These are phyloP conservation scores for Cyprinodon variegatus DNA, from an alignment of 2,113 vertebrate species.

Conservation along the genomic window DNA sequence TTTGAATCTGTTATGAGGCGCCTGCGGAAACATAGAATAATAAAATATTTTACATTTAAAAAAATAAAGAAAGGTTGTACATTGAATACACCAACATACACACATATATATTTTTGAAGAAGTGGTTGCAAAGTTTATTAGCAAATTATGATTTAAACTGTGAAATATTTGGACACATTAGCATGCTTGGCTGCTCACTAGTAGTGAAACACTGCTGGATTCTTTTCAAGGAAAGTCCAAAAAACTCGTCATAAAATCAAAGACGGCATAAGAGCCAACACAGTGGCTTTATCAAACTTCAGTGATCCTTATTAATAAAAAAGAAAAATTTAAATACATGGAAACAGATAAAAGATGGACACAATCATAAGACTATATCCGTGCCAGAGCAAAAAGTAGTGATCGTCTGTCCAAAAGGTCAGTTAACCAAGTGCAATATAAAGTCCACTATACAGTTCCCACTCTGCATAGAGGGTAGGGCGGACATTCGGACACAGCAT, in stretches of 20 bases:
- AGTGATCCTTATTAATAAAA: neutral
- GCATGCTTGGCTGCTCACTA: neutral
- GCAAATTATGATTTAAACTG: no score
- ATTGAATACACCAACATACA: neutral
- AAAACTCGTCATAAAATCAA: neutral
- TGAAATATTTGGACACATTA: no score
- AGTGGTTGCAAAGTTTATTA: neutral
- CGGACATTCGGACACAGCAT: no score
- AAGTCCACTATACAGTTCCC: no score
- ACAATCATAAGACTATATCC: no score
- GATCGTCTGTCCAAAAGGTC: no score
- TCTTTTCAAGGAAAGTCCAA: neutral
- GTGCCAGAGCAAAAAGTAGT: no score
- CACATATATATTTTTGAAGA: neutral
- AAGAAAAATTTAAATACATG: neutral
- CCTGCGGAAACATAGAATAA: constrained; percentile 78
- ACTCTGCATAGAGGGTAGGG: no score
- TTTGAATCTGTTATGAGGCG: constrained; percentile 99
- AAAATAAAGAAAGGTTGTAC: neutral
- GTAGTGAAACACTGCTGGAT: neutral
- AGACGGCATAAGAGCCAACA: no score
- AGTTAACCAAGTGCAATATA: no score
- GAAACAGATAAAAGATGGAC: neutral
- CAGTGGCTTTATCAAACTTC: neutral
- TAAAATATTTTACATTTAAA: constrained; percentile 17